phyloP scores from a whole-genome alignment of 1,140 invertebrate genomes.

The Bombus fervidus region DNA sequence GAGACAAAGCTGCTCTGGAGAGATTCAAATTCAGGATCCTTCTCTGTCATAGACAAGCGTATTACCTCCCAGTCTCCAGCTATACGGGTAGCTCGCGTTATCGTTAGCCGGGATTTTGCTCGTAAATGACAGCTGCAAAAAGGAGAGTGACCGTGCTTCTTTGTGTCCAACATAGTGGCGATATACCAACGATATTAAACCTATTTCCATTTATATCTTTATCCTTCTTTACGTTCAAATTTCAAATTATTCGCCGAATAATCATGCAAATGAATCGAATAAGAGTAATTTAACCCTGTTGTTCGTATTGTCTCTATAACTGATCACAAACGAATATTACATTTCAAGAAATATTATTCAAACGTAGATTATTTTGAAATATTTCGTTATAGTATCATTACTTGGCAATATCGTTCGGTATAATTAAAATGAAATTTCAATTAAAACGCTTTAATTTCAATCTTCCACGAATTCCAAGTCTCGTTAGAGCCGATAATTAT shows the following conservation, averaged over 20 bases:
- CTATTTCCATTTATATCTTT: not conserved
- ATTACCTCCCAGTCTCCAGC: constrained; percentile 4
- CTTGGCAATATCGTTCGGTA: too few relatives aligned
- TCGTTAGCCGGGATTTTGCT: not conserved
- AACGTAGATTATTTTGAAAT: too few relatives aligned
- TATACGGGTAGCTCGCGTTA: constrained; percentile 2
- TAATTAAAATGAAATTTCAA: not conserved
- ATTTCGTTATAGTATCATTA: not conserved
- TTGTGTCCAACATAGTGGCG: not conserved
- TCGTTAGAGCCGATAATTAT: not conserved
- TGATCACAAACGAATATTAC: too few relatives aligned
- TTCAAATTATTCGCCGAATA: not conserved
- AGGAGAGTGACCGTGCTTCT: not conserved
- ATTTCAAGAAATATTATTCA: not conserved
- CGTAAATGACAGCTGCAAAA: constrained; percentile 11
- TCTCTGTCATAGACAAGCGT: constrained; percentile 33
- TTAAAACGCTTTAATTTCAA: not conserved
- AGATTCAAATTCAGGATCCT: constrained; percentile 8
- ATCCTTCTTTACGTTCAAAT: not conserved
- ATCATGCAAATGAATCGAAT: not conserved
- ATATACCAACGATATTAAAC: not conserved
- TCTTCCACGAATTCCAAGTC: not conserved
- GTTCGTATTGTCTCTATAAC: not conserved
- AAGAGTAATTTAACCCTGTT: not conserved
- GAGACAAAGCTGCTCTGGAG: constrained; percentile 7